phyloP scores from a whole-genome alignment of 2,797 vertebrate genomes.

The Setipinna tenuifilis region DNA sequence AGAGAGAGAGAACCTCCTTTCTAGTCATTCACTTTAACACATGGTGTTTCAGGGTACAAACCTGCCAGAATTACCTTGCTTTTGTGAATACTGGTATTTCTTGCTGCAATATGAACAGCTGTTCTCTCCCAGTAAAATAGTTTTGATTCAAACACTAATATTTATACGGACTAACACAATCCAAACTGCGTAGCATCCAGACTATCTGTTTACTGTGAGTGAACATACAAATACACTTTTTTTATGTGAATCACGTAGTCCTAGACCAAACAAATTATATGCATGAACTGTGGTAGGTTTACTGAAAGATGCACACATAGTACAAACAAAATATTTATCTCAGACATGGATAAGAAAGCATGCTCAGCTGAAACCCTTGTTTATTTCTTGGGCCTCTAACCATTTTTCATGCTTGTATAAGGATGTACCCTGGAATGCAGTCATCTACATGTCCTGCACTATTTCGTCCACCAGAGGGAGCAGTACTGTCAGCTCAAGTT shows the following conservation, averaged over 20 bases:
- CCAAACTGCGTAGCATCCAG: not conserved
- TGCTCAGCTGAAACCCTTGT: not conserved
- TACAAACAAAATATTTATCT: not conserved
- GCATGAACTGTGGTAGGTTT: not conserved
- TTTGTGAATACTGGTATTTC: not conserved
- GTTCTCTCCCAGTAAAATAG: not conserved
- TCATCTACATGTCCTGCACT: not conserved
- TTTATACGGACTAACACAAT: not conserved
- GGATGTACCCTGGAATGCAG: not conserved
- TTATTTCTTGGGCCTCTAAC: not conserved
- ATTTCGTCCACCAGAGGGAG: not conserved
- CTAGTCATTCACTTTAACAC: not conserved
- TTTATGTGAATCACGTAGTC: no score
- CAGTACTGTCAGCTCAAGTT: not conserved
- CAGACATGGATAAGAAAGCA: not conserved
- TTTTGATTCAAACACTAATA: not conserved
- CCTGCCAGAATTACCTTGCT: not conserved
- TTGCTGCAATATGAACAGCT: not conserved
- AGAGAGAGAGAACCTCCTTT: not conserved
- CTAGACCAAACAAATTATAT: not conserved
- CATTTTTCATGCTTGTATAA: not conserved
- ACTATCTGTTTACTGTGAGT: not conserved
- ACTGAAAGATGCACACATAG: not conserved
- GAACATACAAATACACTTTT: not conserved
- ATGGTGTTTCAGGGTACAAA: not conserved